Conservation (phyloP, 2,113 vertebrate species). For the Indicator maculatus region DNA sequence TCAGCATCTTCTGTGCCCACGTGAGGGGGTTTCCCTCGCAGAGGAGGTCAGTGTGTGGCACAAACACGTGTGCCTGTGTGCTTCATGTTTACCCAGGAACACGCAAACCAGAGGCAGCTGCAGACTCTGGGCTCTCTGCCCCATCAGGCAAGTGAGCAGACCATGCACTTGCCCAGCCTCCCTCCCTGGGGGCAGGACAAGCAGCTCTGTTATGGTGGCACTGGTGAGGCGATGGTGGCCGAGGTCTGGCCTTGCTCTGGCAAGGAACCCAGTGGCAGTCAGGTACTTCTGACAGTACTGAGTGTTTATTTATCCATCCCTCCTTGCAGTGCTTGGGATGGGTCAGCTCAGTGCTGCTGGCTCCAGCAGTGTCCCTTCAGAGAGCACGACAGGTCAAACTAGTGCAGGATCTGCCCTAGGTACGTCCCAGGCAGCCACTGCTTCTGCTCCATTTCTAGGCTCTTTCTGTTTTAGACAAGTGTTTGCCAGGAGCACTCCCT, state of each 20-base stretch:
- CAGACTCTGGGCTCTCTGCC: not conserved
- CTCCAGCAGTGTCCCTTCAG: accelerated
- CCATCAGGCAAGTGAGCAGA: accelerated
- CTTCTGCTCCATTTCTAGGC: not conserved
- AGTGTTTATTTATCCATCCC: not conserved
- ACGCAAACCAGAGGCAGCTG: not conserved
- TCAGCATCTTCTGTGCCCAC: not conserved
- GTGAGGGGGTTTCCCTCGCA: not conserved
- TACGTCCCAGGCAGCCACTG: not conserved
- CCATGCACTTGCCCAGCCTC: accelerated
- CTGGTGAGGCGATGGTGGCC: accelerated
- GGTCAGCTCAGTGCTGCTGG: accelerated
- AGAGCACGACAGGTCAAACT: not conserved
- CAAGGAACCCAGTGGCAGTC: accelerated
- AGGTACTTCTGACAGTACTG: not conserved
- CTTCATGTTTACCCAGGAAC: not conserved
- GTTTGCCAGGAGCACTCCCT: not conserved
- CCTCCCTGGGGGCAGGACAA: accelerated
- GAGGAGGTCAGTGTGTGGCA: not conserved
- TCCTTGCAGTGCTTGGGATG: not conserved
- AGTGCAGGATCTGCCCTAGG: not conserved
- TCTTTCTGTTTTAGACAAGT: not conserved
- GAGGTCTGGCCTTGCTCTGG: not conserved
- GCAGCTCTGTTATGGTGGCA: not conserved
- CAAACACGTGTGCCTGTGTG: not conserved